Base-by-base conservation (phyloP, 2,888 invertebrate genomes). In the Drosophila histrio region DNA sequence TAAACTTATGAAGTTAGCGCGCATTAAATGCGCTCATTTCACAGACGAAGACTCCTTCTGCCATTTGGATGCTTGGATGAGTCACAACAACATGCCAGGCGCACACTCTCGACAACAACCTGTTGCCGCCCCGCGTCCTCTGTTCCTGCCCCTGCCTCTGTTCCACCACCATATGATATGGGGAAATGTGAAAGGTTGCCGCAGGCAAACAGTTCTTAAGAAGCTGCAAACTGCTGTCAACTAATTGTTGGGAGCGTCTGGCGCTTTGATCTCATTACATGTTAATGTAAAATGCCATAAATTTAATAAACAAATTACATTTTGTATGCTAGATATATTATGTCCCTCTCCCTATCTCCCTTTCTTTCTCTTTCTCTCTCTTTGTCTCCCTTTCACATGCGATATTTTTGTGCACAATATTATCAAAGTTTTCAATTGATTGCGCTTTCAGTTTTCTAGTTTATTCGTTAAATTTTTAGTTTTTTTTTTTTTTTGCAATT, bases 1-100 rank as follows among this genome's bases (percentile, higher is more conserved):
- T 80, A 73, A 80, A 74, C 87, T 73, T 87, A 77, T 87, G 64
- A 80, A 80, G 70, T 86, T 80, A 80, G 61, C 75, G 81, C 81
- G 60, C 68, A 79, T 86, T 85, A 85, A 79, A 79, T 76, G 57
- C 65, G 75, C 64, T 80, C 81, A 80, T 65, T 60, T 58, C 60
- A 60, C 65, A 59, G 65, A 58, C 67, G 41, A 43, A 44, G 26
- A 43, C 26, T 26, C 38, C 52, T 28, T 2, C 28, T 17, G 21
- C 21, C 38, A 26, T 4, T 15, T 9, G n/a, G 13, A 13, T 24
- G 49, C 11, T 19, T 53, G 19, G n/a, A 17, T 28, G 26, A 53
- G 39, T 39, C 26, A 43, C 54, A 34, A n/a, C n/a, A 32, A 53
- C 9, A 41, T 53, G 30, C 28, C 19, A 13, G 19, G 11, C 24